Conservation (phyloP, 2,888 invertebrate species). For the Atrina japonica region DNA sequence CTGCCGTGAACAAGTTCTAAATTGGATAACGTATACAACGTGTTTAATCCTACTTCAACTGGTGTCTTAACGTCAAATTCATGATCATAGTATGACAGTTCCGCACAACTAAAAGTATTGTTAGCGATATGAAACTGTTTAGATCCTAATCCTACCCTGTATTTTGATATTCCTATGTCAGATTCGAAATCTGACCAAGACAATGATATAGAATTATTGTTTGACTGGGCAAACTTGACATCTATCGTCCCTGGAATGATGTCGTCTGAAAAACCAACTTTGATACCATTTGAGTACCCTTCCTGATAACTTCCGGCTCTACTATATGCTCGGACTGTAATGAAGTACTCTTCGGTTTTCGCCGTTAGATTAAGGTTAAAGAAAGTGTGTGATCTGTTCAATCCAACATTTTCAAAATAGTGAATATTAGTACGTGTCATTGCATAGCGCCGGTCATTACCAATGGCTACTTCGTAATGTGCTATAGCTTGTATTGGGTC, state of each 20-base stretch:
- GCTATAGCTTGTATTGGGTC: conserved; percentile 57
- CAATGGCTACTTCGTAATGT: conserved; percentile 68
- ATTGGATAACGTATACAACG: conserved; percentile 38
- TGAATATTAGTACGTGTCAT: conserved; percentile 63
- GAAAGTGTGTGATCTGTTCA: conserved; percentile 62
- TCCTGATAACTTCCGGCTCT: conserved; percentile 63
- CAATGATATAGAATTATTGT: conserved; percentile 40
- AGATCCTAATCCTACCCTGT: conserved; percentile 51
- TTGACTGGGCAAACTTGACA: conserved; percentile 40
- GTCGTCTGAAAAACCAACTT: conserved; percentile 56
- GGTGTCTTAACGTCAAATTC: conserved; percentile 43
- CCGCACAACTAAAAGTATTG: conserved; percentile 40
- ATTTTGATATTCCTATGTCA: conserved; percentile 55
- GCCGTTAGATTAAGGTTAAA: conserved; percentile 58
- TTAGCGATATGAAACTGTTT: conserved; percentile 30
- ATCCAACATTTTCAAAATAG: conserved; percentile 64
- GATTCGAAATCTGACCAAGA: conserved; percentile 59
- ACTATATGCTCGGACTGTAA: conserved; percentile 67
- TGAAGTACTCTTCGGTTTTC: conserved; percentile 60
- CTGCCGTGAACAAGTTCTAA: conserved; percentile 47
- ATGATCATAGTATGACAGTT: conserved; percentile 22
- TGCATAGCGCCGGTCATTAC: conserved; percentile 64
- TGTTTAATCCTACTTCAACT: conserved; percentile 46
- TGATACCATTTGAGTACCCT: conserved; percentile 65
- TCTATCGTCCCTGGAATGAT: conserved; percentile 51